A percentile compares a stretch with the other conserved stretches of the same genome.
phyloP scores from a whole-genome alignment of 2,113 vertebrate species.

The Cinclus cinclus region DNA sequence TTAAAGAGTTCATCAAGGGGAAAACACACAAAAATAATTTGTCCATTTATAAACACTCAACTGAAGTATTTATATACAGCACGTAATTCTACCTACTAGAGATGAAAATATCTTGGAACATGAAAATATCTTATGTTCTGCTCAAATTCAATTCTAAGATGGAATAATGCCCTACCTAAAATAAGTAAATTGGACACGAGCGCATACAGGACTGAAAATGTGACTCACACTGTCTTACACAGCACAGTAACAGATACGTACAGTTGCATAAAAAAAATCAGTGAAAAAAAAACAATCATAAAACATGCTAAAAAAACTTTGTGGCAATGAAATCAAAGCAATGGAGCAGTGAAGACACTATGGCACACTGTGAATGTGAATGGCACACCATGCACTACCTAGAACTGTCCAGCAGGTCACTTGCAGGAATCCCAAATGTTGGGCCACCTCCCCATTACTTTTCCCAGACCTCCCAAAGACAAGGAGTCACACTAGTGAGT shows the following conservation, averaged over 20 bases:
- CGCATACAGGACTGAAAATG: neutral
- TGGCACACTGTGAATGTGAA: neutral
- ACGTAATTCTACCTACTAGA: neutral
- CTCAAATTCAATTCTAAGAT: neutral
- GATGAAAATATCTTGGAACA: neutral
- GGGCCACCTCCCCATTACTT: neutral
- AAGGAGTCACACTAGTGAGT: neutral
- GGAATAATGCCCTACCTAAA: neutral
- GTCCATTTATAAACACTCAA: neutral
- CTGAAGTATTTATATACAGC: neutral
- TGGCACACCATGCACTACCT: neutral
- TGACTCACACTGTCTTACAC: neutral
- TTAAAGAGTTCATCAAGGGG: neutral
- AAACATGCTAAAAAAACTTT: neutral
- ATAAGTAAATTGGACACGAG: neutral
- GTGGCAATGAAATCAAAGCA: neutral
- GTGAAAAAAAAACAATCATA: neutral
- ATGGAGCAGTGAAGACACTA: neutral
- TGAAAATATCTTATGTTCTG: neutral
- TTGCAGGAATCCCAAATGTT: neutral
- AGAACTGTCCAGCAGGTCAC: neutral
- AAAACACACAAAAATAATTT: neutral
- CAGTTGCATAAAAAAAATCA: rapidly evolving
- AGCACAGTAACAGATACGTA: neutral
- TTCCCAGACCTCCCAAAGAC: neutral